Evolutionary conservation across 2,797 vertebrate genomes (phyloP).

Genomic region (Mallotus villosus): DNA sequence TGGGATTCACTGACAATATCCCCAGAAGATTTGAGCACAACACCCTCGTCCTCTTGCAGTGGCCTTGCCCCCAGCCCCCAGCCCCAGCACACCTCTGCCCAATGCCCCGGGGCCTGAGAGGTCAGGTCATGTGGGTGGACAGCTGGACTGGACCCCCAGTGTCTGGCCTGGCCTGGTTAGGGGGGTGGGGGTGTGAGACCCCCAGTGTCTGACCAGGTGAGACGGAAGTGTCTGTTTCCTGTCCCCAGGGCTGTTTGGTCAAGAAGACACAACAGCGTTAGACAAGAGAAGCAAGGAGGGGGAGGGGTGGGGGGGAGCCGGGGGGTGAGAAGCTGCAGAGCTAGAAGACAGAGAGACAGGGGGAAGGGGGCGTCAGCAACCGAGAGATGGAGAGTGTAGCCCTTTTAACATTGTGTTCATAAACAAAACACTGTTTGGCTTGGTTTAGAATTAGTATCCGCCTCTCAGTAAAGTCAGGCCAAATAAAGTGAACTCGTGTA

Average conservation of each 20-base stretch:
- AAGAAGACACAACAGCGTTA: conserved; percentile 27
- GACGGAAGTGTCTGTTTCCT: conserved; percentile 65
- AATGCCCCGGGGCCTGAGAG: neutral
- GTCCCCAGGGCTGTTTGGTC: conserved; percentile 53
- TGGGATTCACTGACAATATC: too few species aligned
- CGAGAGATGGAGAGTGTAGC: neutral
- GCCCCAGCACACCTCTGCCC: neutral
- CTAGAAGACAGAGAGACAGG: neutral
- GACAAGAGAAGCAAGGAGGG: neutral
- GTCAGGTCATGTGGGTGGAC: neutral
- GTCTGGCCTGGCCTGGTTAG: conserved; percentile 12
- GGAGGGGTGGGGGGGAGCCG: too few species aligned
- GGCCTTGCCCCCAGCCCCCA: too few species aligned
- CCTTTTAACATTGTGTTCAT: conserved; percentile 1
- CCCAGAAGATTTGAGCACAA: too few species aligned
- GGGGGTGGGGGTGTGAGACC: conserved; percentile 59
- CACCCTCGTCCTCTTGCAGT: too few species aligned
- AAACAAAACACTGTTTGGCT: conserved; percentile 18
- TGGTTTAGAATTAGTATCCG: conserved; percentile 52
- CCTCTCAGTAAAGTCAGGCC: conserved; percentile 24
- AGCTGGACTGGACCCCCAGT: conserved; percentile 46
- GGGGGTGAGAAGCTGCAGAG: too few species aligned
- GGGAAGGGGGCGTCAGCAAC: too few species aligned
- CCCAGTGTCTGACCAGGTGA: conserved; percentile 47
- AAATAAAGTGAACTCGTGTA: conserved; percentile 70